These are phyloP conservation scores for Panzeria rudis DNA, from an alignment of 2,888 invertebrate genomes.

Conservation along the genomic window DNA sequence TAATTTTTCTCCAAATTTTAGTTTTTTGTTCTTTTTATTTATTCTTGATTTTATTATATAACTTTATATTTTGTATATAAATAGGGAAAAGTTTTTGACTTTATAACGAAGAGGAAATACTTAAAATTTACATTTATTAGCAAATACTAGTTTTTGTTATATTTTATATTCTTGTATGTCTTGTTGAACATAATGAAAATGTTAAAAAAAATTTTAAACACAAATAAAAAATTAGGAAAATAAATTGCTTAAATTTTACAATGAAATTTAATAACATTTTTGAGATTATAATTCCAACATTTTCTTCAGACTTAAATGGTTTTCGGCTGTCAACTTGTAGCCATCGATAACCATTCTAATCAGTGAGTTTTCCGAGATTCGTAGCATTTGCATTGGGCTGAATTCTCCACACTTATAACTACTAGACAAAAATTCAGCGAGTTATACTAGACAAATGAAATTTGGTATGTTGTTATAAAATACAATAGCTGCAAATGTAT, in stretches of 20 bases:
- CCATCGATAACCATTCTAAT: too few relatives aligned
- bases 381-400: too few relatives aligned
- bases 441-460: too few relatives aligned
- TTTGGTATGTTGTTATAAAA: too few relatives aligned
- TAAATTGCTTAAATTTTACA: neutral
- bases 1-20: slow-evolving; percentile 80
- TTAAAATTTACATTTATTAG: slow-evolving; percentile 80
- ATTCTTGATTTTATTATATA: slow-evolving; percentile 35
- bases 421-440: too few relatives aligned
- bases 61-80: slow-evolving; percentile 25
- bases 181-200: slow-evolving; percentile 49
- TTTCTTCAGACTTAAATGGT: too few relatives aligned
- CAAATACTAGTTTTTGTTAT: slow-evolving; percentile 67
- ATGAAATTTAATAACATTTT: slow-evolving; percentile 8
- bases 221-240: slow-evolving; percentile 1
- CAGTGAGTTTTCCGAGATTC: too few relatives aligned
- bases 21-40: slow-evolving; percentile 44
- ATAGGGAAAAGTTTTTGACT: slow-evolving; percentile 69
- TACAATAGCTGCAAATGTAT: too few relatives aligned
- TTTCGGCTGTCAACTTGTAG: too few relatives aligned
- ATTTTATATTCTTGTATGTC: slow-evolving; percentile 74
- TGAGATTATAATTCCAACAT: neutral
- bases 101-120: slow-evolving; percentile 82
- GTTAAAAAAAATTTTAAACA: slow-evolving; percentile 16
- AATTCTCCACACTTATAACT: too few relatives aligned